A percentile compares a stretch with the other conserved stretches of the same genome.
phyloP scores from a whole-genome alignment of 2,113 vertebrate species.

The Ornithorhynchus anatinus region DNA sequence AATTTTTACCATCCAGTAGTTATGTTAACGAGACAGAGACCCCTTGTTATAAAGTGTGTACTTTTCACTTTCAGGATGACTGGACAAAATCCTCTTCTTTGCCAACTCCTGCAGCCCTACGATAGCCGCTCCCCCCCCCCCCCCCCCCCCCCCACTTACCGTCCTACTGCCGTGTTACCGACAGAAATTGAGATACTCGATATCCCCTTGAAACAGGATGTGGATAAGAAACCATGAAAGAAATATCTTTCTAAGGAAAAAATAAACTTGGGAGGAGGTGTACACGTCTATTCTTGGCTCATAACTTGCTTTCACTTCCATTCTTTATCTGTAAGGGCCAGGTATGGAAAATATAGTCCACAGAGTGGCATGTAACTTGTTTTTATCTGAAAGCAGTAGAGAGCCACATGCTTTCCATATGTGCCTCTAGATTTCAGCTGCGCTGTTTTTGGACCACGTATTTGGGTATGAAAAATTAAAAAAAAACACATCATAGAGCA shows the following conservation, averaged over 20 bases:
- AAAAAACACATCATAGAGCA: too few relatives aligned
- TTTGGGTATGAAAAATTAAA: neutral
- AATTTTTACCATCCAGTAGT: too few relatives aligned
- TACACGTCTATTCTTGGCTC: too few relatives aligned
- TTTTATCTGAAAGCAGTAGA: too few relatives aligned
- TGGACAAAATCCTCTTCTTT: neutral
- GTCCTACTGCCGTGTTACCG: neutral
- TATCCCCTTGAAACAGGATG: neutral
- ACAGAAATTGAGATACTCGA: neutral
- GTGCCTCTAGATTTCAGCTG: conserved; percentile 12
- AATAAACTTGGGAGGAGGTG: too few relatives aligned
- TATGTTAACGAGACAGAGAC: neutral
- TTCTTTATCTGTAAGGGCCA: too few relatives aligned
- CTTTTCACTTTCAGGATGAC: neutral
- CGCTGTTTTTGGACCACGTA: neutral
- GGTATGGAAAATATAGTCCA: too few relatives aligned
- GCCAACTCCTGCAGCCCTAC: neutral
- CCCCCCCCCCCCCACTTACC: neutral
- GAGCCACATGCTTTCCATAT: conserved; percentile 6
- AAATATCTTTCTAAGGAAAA: neutral
- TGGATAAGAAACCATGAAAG: neutral
- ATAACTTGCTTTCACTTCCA: too few relatives aligned
- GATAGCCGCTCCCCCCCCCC: too few relatives aligned
- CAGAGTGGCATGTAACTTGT: too few relatives aligned
- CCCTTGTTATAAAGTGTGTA: neutral